Percentiles rank a stretch among this genome's conserved stretches.
These are phyloP conservation scores for Heliconius ethilla DNA, from an alignment of 2,888 invertebrate species.

Conservation along the genomic window DNA sequence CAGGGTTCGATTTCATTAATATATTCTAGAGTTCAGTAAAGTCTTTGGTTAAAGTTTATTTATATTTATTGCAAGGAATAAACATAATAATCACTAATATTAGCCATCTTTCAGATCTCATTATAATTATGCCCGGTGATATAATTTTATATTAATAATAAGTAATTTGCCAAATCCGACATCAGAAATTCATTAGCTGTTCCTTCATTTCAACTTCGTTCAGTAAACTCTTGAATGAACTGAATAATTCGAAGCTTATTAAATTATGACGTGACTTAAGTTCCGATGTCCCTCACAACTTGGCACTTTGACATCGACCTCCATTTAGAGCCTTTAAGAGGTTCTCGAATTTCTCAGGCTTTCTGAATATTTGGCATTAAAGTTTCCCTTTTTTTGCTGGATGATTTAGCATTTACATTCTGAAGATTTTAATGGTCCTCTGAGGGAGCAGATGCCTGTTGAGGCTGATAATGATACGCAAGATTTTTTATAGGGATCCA, in stretches of 20 bases:
- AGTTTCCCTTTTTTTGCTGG: conserved; percentile 31
- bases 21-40: no score
- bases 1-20: no score
- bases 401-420: conserved; percentile 35
- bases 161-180: conserved; percentile 34
- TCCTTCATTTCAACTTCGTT: conserved; percentile 32
- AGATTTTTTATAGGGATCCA: conserved; percentile 8
- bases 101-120: not conserved
- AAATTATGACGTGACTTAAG: conserved; percentile 41
- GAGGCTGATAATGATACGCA: conserved; percentile 29
- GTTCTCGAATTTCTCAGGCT: conserved; percentile 32
- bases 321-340: conserved; percentile 35
- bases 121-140: not conserved
- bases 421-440: conserved; percentile 36
- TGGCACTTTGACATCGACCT: conserved; percentile 36
- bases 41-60: no score
- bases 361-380: conserved; percentile 29
- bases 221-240: conserved; percentile 33
- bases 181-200: conserved; percentile 35
- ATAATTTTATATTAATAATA: conserved; percentile 24
- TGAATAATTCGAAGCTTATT: conserved; percentile 43
- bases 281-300: conserved; percentile 33
- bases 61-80: not conserved
- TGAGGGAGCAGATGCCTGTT: conserved; percentile 25
- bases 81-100: not conserved